Evolutionary conservation across 1,140 invertebrate species (phyloP).

Genomic region (Drosophila punjabiensis): DNA sequence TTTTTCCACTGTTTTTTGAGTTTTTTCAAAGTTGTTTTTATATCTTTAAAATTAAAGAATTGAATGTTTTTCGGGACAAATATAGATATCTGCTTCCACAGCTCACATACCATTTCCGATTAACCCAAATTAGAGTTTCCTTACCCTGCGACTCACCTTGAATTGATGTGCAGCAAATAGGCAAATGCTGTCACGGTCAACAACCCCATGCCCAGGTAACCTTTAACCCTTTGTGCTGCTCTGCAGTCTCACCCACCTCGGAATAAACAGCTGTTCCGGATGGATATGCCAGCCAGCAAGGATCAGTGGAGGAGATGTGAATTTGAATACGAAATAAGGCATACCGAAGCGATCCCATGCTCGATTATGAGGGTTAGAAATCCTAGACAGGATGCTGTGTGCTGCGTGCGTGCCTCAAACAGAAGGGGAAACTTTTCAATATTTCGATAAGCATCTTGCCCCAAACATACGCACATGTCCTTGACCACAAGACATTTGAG

Average conservation of each 20-base stretch:
- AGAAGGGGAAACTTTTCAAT: conserved; percentile 40
- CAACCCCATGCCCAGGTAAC: conserved; percentile 53
- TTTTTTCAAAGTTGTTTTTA: conserved; percentile 54
- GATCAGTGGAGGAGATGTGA: conserved; percentile 44
- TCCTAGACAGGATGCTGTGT: conserved; percentile 59
- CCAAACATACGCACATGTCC: conserved; percentile 56
- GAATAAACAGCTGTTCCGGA: conserved; percentile 60
- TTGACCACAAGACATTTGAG: conserved; percentile 64
- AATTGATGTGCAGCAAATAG: conserved; percentile 14
- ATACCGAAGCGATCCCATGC: conserved; percentile 21
- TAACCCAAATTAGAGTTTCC: conserved; percentile 12
- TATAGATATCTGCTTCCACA: not conserved
- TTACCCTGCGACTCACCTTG: not conserved
- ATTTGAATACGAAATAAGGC: conserved; percentile 37
- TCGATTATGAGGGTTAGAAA: conserved; percentile 24
- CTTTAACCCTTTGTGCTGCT: conserved; percentile 59
- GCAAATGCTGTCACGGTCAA: conserved; percentile 24
- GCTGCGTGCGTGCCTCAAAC: conserved; percentile 63
- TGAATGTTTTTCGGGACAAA: not conserved
- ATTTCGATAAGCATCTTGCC: conserved; percentile 68
- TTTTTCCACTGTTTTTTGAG: conserved; percentile 68
- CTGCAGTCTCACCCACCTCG: not conserved
- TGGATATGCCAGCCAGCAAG: conserved; percentile 29
- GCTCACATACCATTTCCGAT: conserved; percentile 24
- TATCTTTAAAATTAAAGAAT: not conserved